Base-by-base conservation (phyloP, 2,797 vertebrate genomes). In the Lates japonicus region DNA sequence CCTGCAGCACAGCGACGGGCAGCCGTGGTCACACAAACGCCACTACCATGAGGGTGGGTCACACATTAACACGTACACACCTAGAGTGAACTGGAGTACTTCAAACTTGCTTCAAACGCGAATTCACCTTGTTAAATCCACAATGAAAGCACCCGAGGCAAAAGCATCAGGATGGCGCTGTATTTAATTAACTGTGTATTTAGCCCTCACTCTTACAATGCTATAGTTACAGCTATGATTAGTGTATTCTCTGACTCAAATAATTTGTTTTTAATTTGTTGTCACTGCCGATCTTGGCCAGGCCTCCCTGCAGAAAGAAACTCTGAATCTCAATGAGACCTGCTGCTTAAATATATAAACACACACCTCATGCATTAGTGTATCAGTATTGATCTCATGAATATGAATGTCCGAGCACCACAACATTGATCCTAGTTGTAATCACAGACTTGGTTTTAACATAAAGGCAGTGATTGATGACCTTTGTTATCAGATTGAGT, bases 21-120 rank as follows among this genome's bases (percentile, higher is more conserved):
- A 99, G 89, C 94, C 96, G 0, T 99, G 97, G 97, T 98, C 97
- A 12, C 97, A 97, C 91, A 99, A 98, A 92, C 97, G 96, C 37
- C 98, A 99, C 92, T 99, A 98, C 90, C 98, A 99, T 22, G 98
- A 99, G 93, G 98, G 98, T 98, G 73, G 29, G 90, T 90, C 64
- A 39, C 71, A 14, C 63, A 61, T 29, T 14, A 35, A 31, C 33
- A 5, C 14, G 55, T n/a, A 16, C 60, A 14, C 63, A 44, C 31
- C 25, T 44, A 14, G n/a, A 67, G 3, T 52, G 10, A 64, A 4
- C 42, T 35, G 29, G 31, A 42, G 9, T 13, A 9, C 48, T 69
- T 57, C 7, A 68, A 64, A 62, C 31, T 74, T 29, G 1, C 25
- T 29, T 29, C 25, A 29, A 29, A 29, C 25, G 19, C 31, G 5